Evolutionary conservation across 2,888 invertebrate species (phyloP), one percentile per base, ranked within the genome.

Genomic region (Melipona beecheii): DNA sequence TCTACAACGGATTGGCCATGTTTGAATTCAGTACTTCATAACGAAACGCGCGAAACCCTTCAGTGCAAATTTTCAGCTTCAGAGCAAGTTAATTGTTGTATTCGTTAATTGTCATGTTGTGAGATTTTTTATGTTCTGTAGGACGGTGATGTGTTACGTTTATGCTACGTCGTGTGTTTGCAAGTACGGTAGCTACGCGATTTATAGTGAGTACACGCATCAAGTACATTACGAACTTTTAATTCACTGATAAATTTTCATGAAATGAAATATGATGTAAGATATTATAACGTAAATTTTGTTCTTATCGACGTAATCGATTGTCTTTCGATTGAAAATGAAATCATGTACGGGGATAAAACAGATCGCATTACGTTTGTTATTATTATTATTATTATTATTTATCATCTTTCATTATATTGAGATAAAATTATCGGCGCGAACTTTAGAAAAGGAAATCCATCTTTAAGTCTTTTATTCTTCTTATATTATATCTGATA

Each of bases 401-500:
- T 36, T 43, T 43, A 43, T 43, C 2, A 11, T 43, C 43, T 43
- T 43, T 43, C 11, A 43, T 43, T 52, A 21, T 21, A 52, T 52
- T 19, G 17, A 15, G 4, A 24, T 24, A 60, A 15, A 60, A 15
- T 24, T 15, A 17, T 60, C 13, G 2, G 13, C 5, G 64, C 31
- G 17, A 24, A 64, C 31, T 31, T 64, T 31, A 13, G 0, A 31
- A 64, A 13, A 4, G 21, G 21, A 64, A 64, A 31, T 64, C 21
- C 5, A 31, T 43, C 11, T 43, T 43, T 43, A 43, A 43, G 9
- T 43, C 43, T 43, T 99, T 98, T 1, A 98, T 97, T 94, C 99
- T 49, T 43, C 49, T 65, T 65, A 72, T 56, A n/a, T n/a, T 27
- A 50, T 98, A 93, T 99, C 99, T 0, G 97, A 97, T 31, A 99